Evolutionary conservation across 2,113 vertebrate species (phyloP).

Genomic region (Cnemophilus loriae): DNA sequence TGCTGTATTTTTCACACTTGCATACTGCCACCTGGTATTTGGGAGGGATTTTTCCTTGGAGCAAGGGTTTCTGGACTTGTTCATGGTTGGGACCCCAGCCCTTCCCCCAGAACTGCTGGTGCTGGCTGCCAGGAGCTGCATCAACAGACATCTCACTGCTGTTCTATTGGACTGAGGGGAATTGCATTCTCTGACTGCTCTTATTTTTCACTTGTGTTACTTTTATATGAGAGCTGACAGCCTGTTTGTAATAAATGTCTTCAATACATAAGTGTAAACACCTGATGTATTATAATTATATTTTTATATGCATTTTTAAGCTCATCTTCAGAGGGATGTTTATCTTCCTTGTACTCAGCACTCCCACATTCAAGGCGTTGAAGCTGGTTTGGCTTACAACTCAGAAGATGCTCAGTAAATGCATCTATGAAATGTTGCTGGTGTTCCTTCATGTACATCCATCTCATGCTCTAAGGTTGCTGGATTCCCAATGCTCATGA

Average conservation of each 20-base stretch:
- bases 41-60: neutral
- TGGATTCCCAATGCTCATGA: neutral
- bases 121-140: neutral
- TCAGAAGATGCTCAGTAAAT: neutral
- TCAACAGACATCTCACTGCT: neutral
- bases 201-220: neutral
- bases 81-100: neutral
- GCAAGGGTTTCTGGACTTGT: neutral
- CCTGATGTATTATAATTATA: neutral
- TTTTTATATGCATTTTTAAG: neutral
- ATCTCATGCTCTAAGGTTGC: neutral
- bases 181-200: neutral
- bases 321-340: neutral
- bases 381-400: neutral
- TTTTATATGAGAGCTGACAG: neutral
- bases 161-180: neutral
- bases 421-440: neutral
- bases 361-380: neutral
- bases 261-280: neutral
- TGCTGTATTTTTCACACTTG: rapidly evolving
- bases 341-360: neutral
- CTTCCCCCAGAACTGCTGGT: neutral
- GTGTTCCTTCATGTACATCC: neutral
- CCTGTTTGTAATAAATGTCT: neutral
- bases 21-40: neutral